phyloP scores from a whole-genome alignment of 2,888 invertebrate genomes.

The Drosophila atroscutellata region DNA sequence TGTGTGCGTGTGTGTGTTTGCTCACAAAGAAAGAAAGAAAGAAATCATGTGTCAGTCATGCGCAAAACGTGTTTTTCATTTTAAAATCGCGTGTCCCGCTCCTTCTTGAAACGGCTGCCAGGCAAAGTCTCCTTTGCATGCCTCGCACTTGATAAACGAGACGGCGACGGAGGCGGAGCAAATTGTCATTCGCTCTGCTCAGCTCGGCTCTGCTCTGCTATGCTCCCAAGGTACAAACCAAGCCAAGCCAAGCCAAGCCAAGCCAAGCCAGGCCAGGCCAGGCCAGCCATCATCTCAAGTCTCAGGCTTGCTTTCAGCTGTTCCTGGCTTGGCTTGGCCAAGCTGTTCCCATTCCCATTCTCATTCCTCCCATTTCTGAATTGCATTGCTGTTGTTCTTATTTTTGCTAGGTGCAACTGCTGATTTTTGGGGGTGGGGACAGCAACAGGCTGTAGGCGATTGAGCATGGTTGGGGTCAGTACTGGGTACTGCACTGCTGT shows the following conservation, averaged over 20 bases:
- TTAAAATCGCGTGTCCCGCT: conserved; percentile 76
- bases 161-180: conserved; percentile 84
- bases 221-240: conserved; percentile 38
- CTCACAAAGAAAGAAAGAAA: conserved; percentile 46
- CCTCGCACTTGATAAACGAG: conserved; percentile 68
- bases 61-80: conserved; percentile 80
- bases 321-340: conserved; percentile 28
- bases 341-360: conserved; percentile 26
- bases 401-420: conserved; percentile 42
- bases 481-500: conserved; percentile 29
- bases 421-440: conserved; percentile 14
- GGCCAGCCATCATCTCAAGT: conserved; percentile 45
- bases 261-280: background rate
- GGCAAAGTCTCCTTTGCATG: conserved; percentile 69
- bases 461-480: conserved; percentile 39
- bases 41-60: conserved; percentile 78
- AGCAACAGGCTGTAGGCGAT: conserved; percentile 64
- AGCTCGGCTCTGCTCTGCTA: background rate
- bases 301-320: conserved; percentile 27
- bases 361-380: background rate
- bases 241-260: background rate
- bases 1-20: conserved; percentile 26
- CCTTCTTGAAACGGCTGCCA: conserved; percentile 47
- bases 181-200: conserved; percentile 61
- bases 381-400: conserved; percentile 9